These are phyloP conservation scores for Pseudococcus jackbeardsleyi DNA, from an alignment of 2,888 invertebrate genomes.

Conservation along the genomic window DNA sequence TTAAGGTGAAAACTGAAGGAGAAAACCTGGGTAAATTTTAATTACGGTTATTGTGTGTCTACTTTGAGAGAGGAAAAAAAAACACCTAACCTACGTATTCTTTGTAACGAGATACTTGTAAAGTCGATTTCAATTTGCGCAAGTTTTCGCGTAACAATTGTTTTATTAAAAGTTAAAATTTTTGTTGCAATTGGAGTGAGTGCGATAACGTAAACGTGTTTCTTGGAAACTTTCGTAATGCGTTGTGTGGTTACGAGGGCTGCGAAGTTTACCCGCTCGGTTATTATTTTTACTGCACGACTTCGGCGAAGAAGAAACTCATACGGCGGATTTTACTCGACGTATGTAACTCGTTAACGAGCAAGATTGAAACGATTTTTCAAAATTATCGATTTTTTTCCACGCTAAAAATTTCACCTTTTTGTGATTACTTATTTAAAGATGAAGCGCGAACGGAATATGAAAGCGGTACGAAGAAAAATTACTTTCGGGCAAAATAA, in stretches of 20 bases:
- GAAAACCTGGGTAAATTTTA: not conserved
- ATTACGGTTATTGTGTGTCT: constrained; percentile 8
- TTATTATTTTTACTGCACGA: not conserved
- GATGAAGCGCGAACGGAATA: not conserved
- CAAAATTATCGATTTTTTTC: constrained; percentile 23
- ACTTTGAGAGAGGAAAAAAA: not conserved
- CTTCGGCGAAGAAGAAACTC: not conserved
- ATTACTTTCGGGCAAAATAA: constrained; percentile 5
- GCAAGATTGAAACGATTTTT: constrained; percentile 12
- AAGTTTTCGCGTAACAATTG: constrained; percentile 43
- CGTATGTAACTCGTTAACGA: not conserved
- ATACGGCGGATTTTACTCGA: not conserved
- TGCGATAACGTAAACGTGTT: constrained; percentile 28
- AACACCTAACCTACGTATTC: not conserved
- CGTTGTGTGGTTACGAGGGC: constrained; percentile 8
- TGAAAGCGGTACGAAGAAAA: not conserved
- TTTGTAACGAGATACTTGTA: constrained; percentile 23
- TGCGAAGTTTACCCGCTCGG: constrained; percentile 1
- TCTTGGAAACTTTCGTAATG: constrained; percentile 19
- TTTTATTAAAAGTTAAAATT: constrained; percentile 25
- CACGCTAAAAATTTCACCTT: not conserved
- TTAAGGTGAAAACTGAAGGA: not conserved
- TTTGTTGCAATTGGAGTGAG: constrained; percentile 14
- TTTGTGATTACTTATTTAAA: constrained; percentile 25
- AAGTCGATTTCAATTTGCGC: constrained; percentile 41